A percentile compares a stretch with the other conserved stretches of the same genome.
Evolutionary conservation across 2,888 invertebrate genomes (phyloP).

Genomic region (Nasonovia ribisnigri): DNA sequence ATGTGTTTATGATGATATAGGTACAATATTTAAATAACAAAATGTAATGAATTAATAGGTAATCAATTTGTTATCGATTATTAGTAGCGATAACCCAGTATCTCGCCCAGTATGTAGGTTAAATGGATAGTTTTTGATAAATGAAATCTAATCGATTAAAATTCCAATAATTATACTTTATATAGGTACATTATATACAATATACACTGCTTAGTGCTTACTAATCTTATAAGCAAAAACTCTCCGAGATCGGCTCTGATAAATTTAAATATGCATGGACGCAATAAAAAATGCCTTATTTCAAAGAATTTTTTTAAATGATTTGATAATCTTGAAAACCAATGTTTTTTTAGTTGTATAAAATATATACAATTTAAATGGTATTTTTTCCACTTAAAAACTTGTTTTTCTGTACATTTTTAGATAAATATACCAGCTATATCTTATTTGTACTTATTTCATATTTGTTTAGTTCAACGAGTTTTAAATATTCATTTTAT

Average conservation of each 20-base stretch:
- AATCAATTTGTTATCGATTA: not conserved
- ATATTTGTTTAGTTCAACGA: not conserved
- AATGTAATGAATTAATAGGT: not conserved
- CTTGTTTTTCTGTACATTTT: not conserved
- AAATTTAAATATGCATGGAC: not conserved
- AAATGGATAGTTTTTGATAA: not conserved
- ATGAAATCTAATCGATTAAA: not conserved
- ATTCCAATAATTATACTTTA: not conserved
- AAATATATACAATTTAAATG: not conserved
- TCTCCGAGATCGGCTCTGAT: not conserved
- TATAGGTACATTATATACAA: not conserved
- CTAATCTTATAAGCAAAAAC: not conserved
- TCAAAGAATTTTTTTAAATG: not conserved
- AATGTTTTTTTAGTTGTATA: not conserved
- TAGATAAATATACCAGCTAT: not conserved
- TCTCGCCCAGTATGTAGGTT: not conserved
- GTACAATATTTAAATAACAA: not conserved
- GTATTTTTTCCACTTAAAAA: not conserved
- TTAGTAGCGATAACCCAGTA: not conserved
- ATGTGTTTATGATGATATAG: not conserved
- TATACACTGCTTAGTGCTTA: not conserved
- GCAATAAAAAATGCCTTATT: not conserved
- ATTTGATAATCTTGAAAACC: not conserved
- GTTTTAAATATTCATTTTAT: not conserved
- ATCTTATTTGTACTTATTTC: not conserved